Evolutionary conservation across 2,888 invertebrate species (phyloP).

Genomic region (Eupeodes luniger): DNA sequence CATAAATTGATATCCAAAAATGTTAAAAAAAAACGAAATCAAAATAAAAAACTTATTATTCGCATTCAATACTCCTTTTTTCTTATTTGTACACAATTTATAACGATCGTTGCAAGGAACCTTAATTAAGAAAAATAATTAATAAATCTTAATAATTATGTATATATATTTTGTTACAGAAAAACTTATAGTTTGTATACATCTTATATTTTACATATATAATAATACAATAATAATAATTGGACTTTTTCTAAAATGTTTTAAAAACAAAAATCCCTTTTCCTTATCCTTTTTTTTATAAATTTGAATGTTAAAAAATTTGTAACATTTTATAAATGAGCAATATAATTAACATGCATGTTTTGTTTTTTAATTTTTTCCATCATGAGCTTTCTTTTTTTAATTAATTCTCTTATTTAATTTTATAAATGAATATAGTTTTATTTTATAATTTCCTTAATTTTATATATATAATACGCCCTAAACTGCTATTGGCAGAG

Average conservation of each 20-base stretch:
- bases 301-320: slow-evolving; percentile 18
- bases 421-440: neutral
- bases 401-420: neutral
- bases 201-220: no score
- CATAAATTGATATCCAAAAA: neutral
- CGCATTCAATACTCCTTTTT: neutral
- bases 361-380: neutral
- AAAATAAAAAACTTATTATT: neutral
- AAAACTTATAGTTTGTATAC: no score
- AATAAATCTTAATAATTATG: neutral
- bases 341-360: slow-evolving; percentile 41
- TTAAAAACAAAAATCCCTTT: slow-evolving; percentile 22
- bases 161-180: no score
- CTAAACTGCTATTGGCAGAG: slow-evolving; percentile 75
- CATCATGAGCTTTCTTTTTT: slow-evolving; percentile 20
- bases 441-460: neutral
- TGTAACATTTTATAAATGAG: slow-evolving; percentile 52
- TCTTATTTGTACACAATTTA: slow-evolving; percentile 12
- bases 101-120: neutral
- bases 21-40: neutral
- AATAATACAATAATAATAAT: slow-evolving; percentile 3
- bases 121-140: neutral
- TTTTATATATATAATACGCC: slow-evolving; percentile 14
- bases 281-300: neutral
- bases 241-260: slow-evolving; percentile 14